These are phyloP conservation scores for Apis dorsata DNA, from an alignment of 1,140 invertebrate genomes.

Conservation along the genomic window DNA sequence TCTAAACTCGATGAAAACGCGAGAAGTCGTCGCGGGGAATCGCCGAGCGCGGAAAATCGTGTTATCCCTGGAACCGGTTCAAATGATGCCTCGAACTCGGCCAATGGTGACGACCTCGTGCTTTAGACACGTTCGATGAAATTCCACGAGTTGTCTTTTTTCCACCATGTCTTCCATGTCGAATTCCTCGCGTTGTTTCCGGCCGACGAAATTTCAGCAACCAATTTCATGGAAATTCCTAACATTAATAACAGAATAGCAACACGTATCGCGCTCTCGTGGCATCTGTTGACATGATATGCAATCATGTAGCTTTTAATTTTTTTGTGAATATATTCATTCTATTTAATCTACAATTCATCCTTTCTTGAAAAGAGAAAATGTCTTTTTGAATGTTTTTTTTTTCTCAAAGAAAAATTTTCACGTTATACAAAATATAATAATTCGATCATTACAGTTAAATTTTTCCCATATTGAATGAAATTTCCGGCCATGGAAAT, in stretches of 20 bases:
- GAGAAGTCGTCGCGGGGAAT: conserved; percentile 37
- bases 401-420: no score
- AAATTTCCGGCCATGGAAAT: no score
- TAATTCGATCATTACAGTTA: no score
- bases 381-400: no score
- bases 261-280: background rate
- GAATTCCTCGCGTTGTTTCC: conserved; percentile 2
- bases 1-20: conserved; percentile 31
- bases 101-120: background rate
- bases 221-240: background rate
- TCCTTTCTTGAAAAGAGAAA: no score
- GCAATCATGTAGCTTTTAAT: no score
- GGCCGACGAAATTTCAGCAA: background rate
- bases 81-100: conserved; percentile 29
- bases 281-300: no score
- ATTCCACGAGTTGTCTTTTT: conserved; percentile 24
- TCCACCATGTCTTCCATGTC: background rate
- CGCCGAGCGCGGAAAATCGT: conserved; percentile 39
- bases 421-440: no score
- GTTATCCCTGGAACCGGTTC: conserved; percentile 35
- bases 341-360: background rate
- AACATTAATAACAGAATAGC: background rate
- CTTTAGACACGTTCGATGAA: conserved; percentile 1
- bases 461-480: no score
- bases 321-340: background rate